Evolutionary conservation across 2,113 vertebrate genomes (phyloP), one percentile per base, ranked within the genome.

Genomic region (Tor tambroides): DNA sequence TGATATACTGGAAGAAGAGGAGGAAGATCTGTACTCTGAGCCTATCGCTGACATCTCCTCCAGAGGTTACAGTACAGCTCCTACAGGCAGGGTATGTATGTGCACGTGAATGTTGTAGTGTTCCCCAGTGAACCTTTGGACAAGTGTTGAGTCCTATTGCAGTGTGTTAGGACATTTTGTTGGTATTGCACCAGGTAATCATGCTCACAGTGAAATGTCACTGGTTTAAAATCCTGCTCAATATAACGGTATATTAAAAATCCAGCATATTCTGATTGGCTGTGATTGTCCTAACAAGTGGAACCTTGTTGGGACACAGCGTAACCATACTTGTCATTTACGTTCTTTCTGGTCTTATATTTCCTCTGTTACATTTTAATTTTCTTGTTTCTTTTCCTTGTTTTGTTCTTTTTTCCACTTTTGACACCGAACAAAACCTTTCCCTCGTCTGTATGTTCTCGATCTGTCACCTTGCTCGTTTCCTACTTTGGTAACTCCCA

Each of bases 1-100:
- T 0, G 98, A 99, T 92, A 99, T 99, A 90, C 93, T 98, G 90
- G 98, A 99, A 89, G 98, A 99, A 83, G 98, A 99, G 74, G 97
- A 98, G 28, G 98, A 98, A 28, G 98, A 98, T n/a, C 91, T 96
- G 11, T 95, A 94, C 67, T 96, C 96, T 0, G 95, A 95, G 88
- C 91, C 94, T 28, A 71, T 88, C 0, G 88, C 91, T n/a, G 94
- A 94, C 23, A 61, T 93, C 3, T 86, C 92, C 91, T 86, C 92
- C 91, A 90, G 91, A 61, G 91, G 83, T 0, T 94, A 92, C 87
- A 91, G 69, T 75, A 87, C 88, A 28, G 89, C 78, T 91, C 95
- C 95, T 54, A 93, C 90, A 81, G 91, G 92, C 91, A 96, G 96
- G 96, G 97, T 98, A 96, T 92, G 91, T 46, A 56, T 15, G 38